Base-by-base conservation (phyloP, 2,797 vertebrate genomes). In the Pelochelys cantorii region DNA sequence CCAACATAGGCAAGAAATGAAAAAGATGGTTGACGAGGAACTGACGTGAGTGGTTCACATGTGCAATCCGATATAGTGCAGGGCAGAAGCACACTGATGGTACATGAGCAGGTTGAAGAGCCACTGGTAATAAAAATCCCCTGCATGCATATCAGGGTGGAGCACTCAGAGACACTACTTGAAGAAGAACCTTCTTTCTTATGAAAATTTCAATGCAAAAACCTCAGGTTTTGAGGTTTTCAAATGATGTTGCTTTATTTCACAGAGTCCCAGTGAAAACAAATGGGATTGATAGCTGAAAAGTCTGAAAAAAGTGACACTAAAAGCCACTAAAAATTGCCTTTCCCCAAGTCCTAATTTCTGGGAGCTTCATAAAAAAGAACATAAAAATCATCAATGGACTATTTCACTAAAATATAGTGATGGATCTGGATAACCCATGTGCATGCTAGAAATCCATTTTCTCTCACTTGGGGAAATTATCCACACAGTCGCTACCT, bases 391-490 rank as follows among this genome's bases (percentile, higher is more conserved):
- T 12, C 5, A 34, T 88, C 15, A 29, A 2, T 42, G 13, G 29
- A 62, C 14, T 80, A 42, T 5, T 57, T 57, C 4, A 65, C 53
- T 74, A 74, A 74, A 74, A 42, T 84, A 59, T 90, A 31, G 1
- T 55, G 15, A 4, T 83, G 23, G 29, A 65, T 79, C 56, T 80
- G n/a, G 25, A 3, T 89, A 75, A 15, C 5, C 77, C 20, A 84
- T 90, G 2, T 65, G 82, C 65, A 59, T 91, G 93, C 88, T 52
- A 18, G n/a, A 95, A 95, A 23, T 82, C 87, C 90, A 15, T 37
- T 87, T 84, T 87, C 37, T 29, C 37, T 29, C 14, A 31, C 56
- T 93, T 92, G 83, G 53, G 75, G 20, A 83, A 93, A 92, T 94
- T 92, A 87, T 89, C 96, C 87, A 81, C 75, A 71, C 4, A 83